These are phyloP conservation scores for Bubo blakistoni DNA, from an alignment of 2,113 vertebrate species.

Conservation along the genomic window DNA sequence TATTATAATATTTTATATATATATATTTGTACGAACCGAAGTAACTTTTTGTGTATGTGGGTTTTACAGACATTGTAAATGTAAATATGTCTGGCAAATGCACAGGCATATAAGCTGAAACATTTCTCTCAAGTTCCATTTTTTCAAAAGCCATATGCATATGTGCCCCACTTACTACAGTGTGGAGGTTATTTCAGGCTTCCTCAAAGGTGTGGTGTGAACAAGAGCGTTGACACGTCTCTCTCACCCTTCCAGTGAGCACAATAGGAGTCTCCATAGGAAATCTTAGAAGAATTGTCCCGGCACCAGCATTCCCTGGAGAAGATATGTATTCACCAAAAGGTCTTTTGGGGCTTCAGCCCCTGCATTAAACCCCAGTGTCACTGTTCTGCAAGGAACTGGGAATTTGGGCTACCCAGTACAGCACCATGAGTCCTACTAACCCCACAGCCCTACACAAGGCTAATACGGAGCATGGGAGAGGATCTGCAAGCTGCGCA, in stretches of 20 bases:
- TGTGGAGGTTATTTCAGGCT: not conserved
- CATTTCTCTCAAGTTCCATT: not conserved
- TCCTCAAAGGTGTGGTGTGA: not conserved
- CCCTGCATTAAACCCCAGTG: not conserved
- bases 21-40: not conserved
- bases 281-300: not conserved
- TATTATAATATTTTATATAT: not conserved
- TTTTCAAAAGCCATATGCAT: rapidly evolving
- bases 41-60: not conserved
- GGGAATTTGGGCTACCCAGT: not conserved
- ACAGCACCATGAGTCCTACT: not conserved
- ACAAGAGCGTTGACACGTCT: not conserved
- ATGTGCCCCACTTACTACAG: not conserved
- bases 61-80: not conserved
- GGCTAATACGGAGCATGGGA: not conserved
- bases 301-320: not conserved
- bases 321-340: not conserved
- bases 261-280: not conserved
- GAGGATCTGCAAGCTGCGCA: not conserved
- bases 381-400: not conserved
- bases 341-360: rapidly evolving
- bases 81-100: not conserved
- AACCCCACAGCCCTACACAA: not conserved
- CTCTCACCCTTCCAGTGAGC: not conserved
- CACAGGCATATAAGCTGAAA: not conserved